These are phyloP conservation scores for Chirona hameri DNA, from an alignment of 2,888 invertebrate genomes.

Conservation along the genomic window DNA sequence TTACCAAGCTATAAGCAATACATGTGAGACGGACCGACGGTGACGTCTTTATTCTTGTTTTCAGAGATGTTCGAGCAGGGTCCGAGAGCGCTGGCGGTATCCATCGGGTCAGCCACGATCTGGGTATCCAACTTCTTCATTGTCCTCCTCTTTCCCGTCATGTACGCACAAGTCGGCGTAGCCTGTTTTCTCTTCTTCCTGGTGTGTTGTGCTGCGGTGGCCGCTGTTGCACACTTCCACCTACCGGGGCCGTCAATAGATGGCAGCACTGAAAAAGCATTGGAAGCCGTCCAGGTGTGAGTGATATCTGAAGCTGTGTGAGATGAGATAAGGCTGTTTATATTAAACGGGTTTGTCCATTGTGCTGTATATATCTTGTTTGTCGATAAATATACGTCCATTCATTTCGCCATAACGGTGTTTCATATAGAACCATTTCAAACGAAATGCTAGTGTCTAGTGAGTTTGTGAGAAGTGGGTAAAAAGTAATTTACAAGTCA, in stretches of 20 bases:
- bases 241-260: not conserved
- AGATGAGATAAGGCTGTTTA: no score
- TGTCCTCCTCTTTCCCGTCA: not conserved
- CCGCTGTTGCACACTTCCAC: not conserved
- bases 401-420: no score
- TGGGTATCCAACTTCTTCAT: not conserved
- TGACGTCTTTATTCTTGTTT: not conserved
- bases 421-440: no score
- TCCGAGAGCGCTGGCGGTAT: not conserved
- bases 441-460: no score
- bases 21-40: not conserved
- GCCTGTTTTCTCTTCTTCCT: not conserved
- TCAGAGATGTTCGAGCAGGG: not conserved
- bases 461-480: no score
- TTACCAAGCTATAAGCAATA: no score
- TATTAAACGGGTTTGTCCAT: no score
- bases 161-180: not conserved
- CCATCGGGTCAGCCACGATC: not conserved
- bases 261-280: not conserved
- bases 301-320: no score
- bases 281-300: not conserved
- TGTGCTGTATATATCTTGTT: no score
- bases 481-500: no score
- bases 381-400: no score
- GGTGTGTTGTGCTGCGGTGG: not conserved